Evolutionary conservation across 2,888 invertebrate species (phyloP).

Genomic region (Serripes groenlandicus): DNA sequence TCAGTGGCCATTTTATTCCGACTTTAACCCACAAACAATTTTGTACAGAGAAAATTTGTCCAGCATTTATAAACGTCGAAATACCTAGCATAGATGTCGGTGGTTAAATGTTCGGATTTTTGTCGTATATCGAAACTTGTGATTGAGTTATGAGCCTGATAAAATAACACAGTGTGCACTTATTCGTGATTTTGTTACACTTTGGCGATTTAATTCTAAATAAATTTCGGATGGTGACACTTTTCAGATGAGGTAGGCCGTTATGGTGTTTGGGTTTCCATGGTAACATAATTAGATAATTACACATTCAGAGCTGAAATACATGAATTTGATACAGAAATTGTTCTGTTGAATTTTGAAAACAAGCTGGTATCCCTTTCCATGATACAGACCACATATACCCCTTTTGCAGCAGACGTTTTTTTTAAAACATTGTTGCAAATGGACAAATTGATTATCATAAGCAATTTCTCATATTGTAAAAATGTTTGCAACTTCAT

Average conservation of each 20-base stretch:
- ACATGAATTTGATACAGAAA: too few species aligned
- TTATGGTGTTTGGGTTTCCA: constrained; percentile 27
- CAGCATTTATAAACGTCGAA: neutral
- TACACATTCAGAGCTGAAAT: constrained; percentile 37
- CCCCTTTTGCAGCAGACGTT: too few species aligned
- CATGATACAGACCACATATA: too few species aligned
- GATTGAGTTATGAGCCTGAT: neutral
- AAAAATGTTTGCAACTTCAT: too few species aligned
- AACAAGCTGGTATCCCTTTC: too few species aligned
- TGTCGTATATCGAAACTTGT: neutral
- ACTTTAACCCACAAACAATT: neutral
- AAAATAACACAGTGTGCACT: neutral
- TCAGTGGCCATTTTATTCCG: constrained; percentile 25
- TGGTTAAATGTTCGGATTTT: neutral
- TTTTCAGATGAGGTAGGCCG: constrained; percentile 51
- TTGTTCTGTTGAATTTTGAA: too few species aligned
- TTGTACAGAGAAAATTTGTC: neutral
- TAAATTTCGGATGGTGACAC: constrained; percentile 50
- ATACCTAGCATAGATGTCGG: constrained; percentile 1
- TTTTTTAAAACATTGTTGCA: too few species aligned
- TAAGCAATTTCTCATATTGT: too few species aligned
- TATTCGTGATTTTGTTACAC: constrained; percentile 10
- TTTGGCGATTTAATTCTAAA: constrained; percentile 20
- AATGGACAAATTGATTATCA: too few species aligned
- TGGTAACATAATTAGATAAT: constrained; percentile 54